A percentile compares a stretch with the other conserved stretches of the same genome.
Conservation (phyloP, 2,888 invertebrate genomes). For the Platerodrilus igneus region DNA sequence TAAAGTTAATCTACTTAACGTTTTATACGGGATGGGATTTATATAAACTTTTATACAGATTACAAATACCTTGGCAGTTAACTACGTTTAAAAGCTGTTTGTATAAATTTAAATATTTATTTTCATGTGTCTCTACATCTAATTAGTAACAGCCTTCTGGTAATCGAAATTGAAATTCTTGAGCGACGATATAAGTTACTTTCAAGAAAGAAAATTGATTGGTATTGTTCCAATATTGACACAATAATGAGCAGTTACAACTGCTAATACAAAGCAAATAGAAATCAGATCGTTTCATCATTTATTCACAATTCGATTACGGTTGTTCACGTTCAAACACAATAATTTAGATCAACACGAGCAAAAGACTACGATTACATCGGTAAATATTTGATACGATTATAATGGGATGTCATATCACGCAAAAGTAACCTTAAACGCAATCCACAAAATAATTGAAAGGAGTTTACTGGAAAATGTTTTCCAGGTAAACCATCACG, state of each 20-base stretch:
- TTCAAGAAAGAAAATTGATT: too few relatives aligned
- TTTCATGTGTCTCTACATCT: too few relatives aligned
- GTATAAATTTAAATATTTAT: too few relatives aligned
- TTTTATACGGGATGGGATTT: conserved; percentile 18
- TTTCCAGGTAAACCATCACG: conserved; percentile 17
- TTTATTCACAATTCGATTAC: conserved; percentile 28
- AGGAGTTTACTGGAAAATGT: conserved; percentile 20
- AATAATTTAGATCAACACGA: conserved; percentile 34
- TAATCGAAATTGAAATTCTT: too few relatives aligned
- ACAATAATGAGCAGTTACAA: conserved; percentile 19
- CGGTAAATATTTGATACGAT: conserved; percentile 31
- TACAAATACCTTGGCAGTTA: too few relatives aligned
- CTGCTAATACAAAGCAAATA: conserved; percentile 24
- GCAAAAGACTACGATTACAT: conserved; percentile 34
- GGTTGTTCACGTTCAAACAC: conserved; percentile 25
- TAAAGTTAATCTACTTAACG: conserved; percentile 26
- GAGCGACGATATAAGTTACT: too few relatives aligned
- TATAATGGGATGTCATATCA: conserved; percentile 28
- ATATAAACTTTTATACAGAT: too few relatives aligned
- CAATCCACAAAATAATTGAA: conserved; percentile 21
- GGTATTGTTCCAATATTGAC: conserved; percentile 19
- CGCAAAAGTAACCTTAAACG: conserved; percentile 27
- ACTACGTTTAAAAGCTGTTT: too few relatives aligned
- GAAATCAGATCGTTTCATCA: conserved; percentile 28
- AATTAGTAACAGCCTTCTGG: too few relatives aligned